Base-by-base conservation (phyloP, 2,797 vertebrate species). In the Argyrosomus regius region DNA sequence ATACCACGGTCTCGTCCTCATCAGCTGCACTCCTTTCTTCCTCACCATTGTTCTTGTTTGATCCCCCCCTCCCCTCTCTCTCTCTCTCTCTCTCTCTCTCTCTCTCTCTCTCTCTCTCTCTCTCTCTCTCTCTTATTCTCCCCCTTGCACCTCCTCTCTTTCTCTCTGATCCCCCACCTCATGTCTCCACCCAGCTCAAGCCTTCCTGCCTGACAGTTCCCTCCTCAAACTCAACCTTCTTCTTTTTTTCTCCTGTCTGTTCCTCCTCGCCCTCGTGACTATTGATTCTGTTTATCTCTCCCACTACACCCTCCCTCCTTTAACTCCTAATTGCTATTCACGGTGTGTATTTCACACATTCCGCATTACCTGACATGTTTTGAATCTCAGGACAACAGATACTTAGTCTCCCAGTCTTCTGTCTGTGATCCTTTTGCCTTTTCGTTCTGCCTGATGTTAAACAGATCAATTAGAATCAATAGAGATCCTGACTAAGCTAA, bases 401-500 rank as follows among this genome's bases (percentile, higher is more conserved):
- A 5, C 56, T 81, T 31, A 35, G 52, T 77, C 58, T 69, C 45
- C 18, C 22, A 41, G 53, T 59, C 50, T 66, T 50, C 24, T 53
- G 46, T 77, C 68, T 69, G 62, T 31, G 35, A 57, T 11, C 48
- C 76, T 65, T 77, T 46, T 67, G 52, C 56, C 46, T 66, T 72
- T 65, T 71, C 59, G 20, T 54, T 5, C 76, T 54, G 76, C 76
- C 71, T 70, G 65, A 78, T 81, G 82, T 87, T 88, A 87, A 90
- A 87, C 43, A 62, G 88, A 92, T 91, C 84, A 90, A 84, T 90
- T 86, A 85, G 69, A 86, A 72, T 75, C 85, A 80, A 69, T 77
- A 73, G 68, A 85, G 85, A 89, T 87, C 88, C 83, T 86, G 58
- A 20, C 73, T 87, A 54, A 88, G 86, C 79, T 81, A 81, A 80